Evolutionary conservation across 1,140 invertebrate species (phyloP), one percentile per base, ranked within the genome.

Genomic region (Thaumatotibia leucotreta): DNA sequence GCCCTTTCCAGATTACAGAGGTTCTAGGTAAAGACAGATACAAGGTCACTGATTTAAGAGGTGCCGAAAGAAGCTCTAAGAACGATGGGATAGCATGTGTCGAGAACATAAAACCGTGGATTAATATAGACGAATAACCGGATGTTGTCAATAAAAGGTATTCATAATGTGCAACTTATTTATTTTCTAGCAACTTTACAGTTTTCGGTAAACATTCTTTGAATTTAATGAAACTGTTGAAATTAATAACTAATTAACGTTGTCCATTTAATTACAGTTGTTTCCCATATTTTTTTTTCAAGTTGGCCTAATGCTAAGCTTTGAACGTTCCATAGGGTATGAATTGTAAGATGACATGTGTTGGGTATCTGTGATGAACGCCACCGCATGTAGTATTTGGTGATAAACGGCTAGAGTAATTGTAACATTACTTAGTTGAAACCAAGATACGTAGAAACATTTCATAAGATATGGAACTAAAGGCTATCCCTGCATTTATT

Each of bases 21-120:
- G 71, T 79, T 6, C 39, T 82, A 27, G 73, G 71, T 8, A 65
- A 82, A 35, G 80, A 84, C 35, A 63, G 82, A 2, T 86, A 83
- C 54, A 72, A 75, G 33, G 76, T 82, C 0, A 52, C 67, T 8
- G 67, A 69, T 23, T 52, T 69, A 45, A 31, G 58, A 20, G 67
- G 58, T n/a, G 29, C 63, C 0, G 45, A 78, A 73, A 61, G 73
- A 31, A 63, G 29, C 11, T 17, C 63, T 4, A 66, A 64, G 14
- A 22, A 75, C n/a, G 39, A 66, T 8, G 70, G 68, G 2, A 32
- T 63, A 14, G 11, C 70, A 0, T 75, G 69, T 27, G 67, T 45
- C 0, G 69, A 72, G 10, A 72, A 75, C n/a, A 75, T 75, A 67
- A 75, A 75, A 50, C 67, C 66, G 1, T 75, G 71, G 74, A 68